phyloP scores from a whole-genome alignment of 2,888 invertebrate genomes.

The Hipparchia semele region DNA sequence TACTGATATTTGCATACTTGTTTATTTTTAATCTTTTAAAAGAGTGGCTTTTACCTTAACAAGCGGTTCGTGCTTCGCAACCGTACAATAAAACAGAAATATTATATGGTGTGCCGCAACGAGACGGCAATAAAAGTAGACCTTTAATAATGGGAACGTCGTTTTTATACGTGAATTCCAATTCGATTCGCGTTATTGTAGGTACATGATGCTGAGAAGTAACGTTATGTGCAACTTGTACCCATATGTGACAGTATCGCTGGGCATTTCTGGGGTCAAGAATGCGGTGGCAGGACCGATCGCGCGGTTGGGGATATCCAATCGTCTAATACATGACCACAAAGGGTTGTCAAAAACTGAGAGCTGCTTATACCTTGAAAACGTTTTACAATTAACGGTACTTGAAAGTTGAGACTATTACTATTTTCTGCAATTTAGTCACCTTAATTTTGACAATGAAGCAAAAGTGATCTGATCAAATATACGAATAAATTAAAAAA shows the following conservation, averaged over 20 bases:
- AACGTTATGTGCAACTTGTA: slow-evolving; percentile 45
- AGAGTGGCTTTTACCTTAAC: slow-evolving; percentile 17
- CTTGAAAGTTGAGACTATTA: too few species aligned
- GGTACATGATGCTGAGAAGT: slow-evolving; percentile 22
- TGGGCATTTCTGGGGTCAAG: slow-evolving; percentile 53
- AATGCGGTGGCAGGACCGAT: slow-evolving; percentile 53
- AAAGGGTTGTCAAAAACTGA: slow-evolving; percentile 1
- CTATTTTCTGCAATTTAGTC: too few species aligned
- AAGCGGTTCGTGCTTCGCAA: slow-evolving; percentile 18
- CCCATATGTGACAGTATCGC: slow-evolving; percentile 42
- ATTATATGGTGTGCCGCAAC: slow-evolving; percentile 8
- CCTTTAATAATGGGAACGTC: slow-evolving; percentile 39
- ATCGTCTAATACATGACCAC: slow-evolving; percentile 25
- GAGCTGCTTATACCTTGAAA: background rate
- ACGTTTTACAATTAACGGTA: background rate
- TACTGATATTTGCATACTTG: slow-evolving; percentile 12
- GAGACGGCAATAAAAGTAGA: slow-evolving; percentile 21
- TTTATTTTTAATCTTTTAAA: slow-evolving; percentile 18
- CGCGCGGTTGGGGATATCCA: slow-evolving; percentile 45
- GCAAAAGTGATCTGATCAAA: background rate
- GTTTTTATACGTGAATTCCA: slow-evolving; percentile 29
- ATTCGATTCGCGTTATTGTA: slow-evolving; percentile 24
- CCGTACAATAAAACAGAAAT: slow-evolving; percentile 1
- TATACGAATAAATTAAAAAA: background rate
- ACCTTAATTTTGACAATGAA: too few species aligned